Evolutionary conservation across 2,888 invertebrate genomes (phyloP).

Genomic region (Syrista parreyssii): DNA sequence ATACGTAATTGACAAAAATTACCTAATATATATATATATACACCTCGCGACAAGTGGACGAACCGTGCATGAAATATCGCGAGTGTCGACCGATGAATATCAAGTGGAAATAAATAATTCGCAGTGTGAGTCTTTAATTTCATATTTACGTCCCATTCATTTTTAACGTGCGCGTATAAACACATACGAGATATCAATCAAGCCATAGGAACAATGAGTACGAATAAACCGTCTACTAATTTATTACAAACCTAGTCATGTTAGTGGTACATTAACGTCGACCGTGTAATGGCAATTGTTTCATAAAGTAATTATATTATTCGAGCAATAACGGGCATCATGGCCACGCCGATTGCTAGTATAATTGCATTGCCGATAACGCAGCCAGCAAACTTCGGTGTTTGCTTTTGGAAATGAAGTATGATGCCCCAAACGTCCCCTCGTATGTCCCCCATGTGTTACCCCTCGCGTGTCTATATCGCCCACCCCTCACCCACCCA

Average conservation of each 20-base stretch:
- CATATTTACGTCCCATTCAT: not conserved
- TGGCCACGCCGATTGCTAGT: slow-evolving; percentile 27
- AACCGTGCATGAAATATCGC: not conserved
- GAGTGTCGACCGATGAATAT: not conserved
- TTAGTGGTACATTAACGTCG: not conserved
- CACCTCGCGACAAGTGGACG: not conserved
- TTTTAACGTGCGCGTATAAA: not conserved
- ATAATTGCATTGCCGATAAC: slow-evolving; percentile 41
- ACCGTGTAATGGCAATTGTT: slow-evolving; percentile 21
- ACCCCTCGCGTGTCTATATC: not conserved
- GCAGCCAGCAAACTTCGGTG: slow-evolving; percentile 23
- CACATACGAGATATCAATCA: not conserved
- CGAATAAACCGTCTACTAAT: not conserved
- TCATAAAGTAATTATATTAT: slow-evolving; percentile 31
- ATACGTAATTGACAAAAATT: not conserved
- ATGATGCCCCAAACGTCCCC: not conserved
- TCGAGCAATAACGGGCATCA: slow-evolving; percentile 25
- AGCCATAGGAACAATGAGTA: not conserved
- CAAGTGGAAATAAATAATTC: not conserved
- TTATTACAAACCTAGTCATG: not conserved
- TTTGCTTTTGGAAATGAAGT: slow-evolving; percentile 21
- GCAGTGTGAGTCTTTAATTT: not conserved
- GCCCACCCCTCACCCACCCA: not conserved
- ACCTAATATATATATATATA: not conserved
- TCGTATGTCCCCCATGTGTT: not conserved